Evolutionary conservation across 2,113 vertebrate genomes (phyloP), one percentile per base, ranked within the genome.

Genomic region (Nerophis ophidion): DNA sequence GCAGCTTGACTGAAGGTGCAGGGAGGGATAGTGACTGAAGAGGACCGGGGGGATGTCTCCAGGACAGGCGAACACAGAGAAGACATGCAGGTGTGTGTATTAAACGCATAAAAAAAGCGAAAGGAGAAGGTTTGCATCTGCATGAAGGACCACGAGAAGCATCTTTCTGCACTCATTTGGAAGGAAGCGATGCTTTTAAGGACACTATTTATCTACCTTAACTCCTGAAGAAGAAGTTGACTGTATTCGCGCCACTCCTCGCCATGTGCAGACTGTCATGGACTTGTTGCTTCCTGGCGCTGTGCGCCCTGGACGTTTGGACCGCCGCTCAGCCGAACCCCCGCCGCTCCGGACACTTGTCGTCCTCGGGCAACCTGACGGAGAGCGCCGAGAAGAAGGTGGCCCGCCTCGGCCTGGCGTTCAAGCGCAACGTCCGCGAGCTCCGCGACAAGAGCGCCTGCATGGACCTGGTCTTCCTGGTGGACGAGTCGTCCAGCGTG

Each of bases 401-500:
- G 88, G 94, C 92, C 79, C 90, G 91, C 52, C 92, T 97, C 68
- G 95, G 96, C 60, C 92, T 89, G 71, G 85, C 88, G 8, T 97
- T 98, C 90, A 93, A 94, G 79, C 83, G 85, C 13, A 95, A 93
- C 66, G 92, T 99, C 73, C 91, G 95, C 47, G 88, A 89, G 69
- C 89, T 98, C 71, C 91, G 95, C 34, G 94, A 93, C 85, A 89
- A 87, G 40, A 94, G 94, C 84, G 74, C 61, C 42, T 88, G 89
- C 54, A 76, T 99, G 79, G 95, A 98, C 82, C 88, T 98, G 71
- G 94, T 99, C 34, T 99, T 99, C 85, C 87, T 99, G 75, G 93
- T 98, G 89, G 96, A 98, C 44, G 96, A 98, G 89, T 98, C 96
- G 42, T 98, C 95, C 67, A 98, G 96, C 61, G 94, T 98, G 73